Evolutionary conservation across 2,888 invertebrate genomes (phyloP), one percentile per base, ranked within the genome.

Genomic region (Alloscopus bannaensis): DNA sequence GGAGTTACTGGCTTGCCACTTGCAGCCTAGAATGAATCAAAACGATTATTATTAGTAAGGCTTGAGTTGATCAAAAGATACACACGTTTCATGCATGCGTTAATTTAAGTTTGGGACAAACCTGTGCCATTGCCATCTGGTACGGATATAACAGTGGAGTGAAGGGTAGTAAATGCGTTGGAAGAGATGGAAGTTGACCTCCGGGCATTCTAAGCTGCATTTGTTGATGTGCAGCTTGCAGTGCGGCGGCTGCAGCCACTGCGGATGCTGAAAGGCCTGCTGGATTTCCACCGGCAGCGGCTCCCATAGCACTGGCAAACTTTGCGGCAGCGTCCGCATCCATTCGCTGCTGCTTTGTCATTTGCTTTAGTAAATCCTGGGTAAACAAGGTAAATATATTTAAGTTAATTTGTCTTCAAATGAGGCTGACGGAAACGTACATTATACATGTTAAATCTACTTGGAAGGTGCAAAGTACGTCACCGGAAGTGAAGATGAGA

Each of bases 131-230:
- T 1, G 95, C 95, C 87, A 96, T 91, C 89, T 96, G 95, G 90
- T 96, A 96, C 3, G 95, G 95, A 89, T 95, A 96, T 75, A 96
- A 91, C 68, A 96, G 90, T 57, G 96, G 96, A 36, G 93, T 93
- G 89, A 96, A 95, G 87, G 95, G 95, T 89, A 95, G 92, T 93
- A 96, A 94, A 88, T 96, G 95, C 55, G 95, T 94, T 57, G 95
- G 94, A 88, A 89, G 91, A 86, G 87, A 91, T 88, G 91, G 92
- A 88, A 89, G 91, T 55, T 84, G 86, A 88, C 86, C 91, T 36
- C 83, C 84, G 64, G 86, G 86, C 89, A 95, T 94, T 91, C 95
- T 91, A 70, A 95, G 90, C n/a, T n/a, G n/a, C 84, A 95, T 89
- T 88, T 95, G 95, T 86, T 95, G 95, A 86, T 86, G 86, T 26